These are phyloP conservation scores for Campoplex nolae DNA, from an alignment of 2,888 invertebrate species.

Conservation along the genomic window DNA sequence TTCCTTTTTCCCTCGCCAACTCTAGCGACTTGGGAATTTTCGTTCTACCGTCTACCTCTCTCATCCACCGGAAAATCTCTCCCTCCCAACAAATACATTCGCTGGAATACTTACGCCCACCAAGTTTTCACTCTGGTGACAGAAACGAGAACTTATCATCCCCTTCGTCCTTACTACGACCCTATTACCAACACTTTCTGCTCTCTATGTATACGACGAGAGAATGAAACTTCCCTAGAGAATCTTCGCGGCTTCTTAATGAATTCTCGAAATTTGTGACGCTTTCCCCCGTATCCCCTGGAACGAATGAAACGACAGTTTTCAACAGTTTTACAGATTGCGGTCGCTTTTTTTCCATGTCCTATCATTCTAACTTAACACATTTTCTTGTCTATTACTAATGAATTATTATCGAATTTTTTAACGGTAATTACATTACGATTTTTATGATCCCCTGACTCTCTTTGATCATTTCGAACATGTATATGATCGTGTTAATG, in stretches of 20 bases:
- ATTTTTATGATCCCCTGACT: neutral
- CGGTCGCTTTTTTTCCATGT: neutral
- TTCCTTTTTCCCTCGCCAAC: conserved; percentile 43
- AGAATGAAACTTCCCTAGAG: conserved; percentile 54
- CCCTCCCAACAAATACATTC: conserved; percentile 50
- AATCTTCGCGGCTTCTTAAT: conserved; percentile 45
- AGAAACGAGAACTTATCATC: conserved; percentile 54
- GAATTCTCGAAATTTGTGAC: conserved; percentile 56
- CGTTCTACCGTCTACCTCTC: conserved; percentile 25
- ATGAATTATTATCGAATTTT: neutral
- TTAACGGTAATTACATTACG: neutral
- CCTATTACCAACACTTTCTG: conserved; percentile 7
- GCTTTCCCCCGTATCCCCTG: neutral
- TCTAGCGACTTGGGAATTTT: neutral
- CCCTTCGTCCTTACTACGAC: conserved; percentile 19
- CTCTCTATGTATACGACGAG: conserved; percentile 19
- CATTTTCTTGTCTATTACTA: neutral
- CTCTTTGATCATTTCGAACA: neutral
- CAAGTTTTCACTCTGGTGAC: conserved; percentile 56
- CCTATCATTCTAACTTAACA: neutral
- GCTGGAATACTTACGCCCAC: conserved; percentile 30
- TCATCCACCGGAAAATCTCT: conserved; percentile 8
- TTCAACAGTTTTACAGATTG: neutral
- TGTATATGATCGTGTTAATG: neutral
- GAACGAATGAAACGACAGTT: conserved; percentile 17